phyloP scores from a whole-genome alignment of 2,113 vertebrate genomes.

The Ramphastos sulfuratus region DNA sequence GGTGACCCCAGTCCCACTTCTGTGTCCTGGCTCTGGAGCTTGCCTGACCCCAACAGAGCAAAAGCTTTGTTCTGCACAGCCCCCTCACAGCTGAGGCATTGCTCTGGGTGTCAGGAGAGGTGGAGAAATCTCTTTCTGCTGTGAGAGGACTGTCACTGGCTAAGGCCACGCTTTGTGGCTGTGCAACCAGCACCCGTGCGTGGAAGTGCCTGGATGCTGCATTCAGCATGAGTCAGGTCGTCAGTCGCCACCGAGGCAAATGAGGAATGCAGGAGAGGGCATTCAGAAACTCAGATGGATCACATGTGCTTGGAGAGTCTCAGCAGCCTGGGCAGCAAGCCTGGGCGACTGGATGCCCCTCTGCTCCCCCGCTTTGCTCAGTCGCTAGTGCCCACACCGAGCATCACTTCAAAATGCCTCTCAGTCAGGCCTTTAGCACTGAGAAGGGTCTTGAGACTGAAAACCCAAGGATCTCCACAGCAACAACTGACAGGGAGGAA shows the following conservation, averaged over 20 bases:
- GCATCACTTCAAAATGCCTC: neutral
- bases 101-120: neutral
- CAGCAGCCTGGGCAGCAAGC: neutral
- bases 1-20: neutral
- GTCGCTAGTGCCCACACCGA: neutral
- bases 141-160: neutral
- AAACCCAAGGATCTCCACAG: neutral
- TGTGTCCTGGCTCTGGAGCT: neutral
- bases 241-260: neutral
- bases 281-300: neutral
- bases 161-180: too few species aligned
- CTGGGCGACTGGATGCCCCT: neutral
- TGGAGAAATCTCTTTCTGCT: neutral
- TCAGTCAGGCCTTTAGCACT: neutral
- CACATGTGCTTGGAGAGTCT: neutral
- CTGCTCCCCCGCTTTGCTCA: neutral
- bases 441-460: neutral
- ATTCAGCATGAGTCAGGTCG: neutral
- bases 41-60: neutral
- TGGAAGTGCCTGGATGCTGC: neutral
- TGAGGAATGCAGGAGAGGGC: neutral
- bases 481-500: neutral
- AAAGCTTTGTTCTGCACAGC: neutral
- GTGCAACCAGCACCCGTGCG: rapidly evolving
- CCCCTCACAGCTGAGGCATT: neutral